Evolutionary conservation across 2,797 vertebrate genomes (phyloP).

Genomic region (Pogonophryne albipinna): DNA sequence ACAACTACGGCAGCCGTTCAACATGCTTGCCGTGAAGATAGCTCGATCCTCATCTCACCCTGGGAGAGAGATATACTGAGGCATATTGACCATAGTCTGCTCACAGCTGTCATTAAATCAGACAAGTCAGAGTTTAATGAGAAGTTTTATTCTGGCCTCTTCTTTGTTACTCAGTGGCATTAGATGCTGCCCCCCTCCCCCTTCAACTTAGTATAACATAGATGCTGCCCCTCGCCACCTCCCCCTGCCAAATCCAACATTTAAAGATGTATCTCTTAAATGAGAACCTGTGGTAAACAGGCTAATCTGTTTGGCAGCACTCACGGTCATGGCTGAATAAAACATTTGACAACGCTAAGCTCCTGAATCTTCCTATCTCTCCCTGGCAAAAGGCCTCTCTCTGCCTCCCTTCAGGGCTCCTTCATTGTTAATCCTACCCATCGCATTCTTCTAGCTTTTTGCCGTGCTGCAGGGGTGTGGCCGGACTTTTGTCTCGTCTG

Average conservation of each 20-base stretch:
- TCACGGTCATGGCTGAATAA: conserved; percentile 90
- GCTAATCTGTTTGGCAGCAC: conserved; percentile 91
- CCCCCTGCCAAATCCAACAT: conserved; percentile 87
- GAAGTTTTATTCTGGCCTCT: conserved; percentile 70
- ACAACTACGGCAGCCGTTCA: conserved; percentile 58
- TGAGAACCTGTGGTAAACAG: conserved; percentile 91
- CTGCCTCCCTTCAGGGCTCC: conserved; percentile 80
- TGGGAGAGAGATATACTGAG: conserved; percentile 76
- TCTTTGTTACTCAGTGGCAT: conserved; percentile 74
- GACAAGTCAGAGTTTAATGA: conserved; percentile 70
- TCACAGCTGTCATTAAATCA: conserved; percentile 79
- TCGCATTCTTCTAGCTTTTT: conserved; percentile 78
- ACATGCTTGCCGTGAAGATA: conserved; percentile 70
- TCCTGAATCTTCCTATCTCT: conserved; percentile 87
- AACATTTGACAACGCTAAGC: conserved; percentile 90
- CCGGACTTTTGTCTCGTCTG: conserved; percentile 75
- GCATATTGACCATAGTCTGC: conserved; percentile 85
- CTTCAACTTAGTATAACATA: conserved; percentile 72
- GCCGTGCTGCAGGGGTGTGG: conserved; percentile 77
- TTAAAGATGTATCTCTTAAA: conserved; percentile 92
- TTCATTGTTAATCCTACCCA: conserved; percentile 84
- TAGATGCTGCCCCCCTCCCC: conserved; percentile 36
- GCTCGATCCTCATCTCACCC: conserved; percentile 80
- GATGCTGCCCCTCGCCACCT: conserved; percentile 57
- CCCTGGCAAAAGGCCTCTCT: conserved; percentile 83